Evolutionary conservation across 2,113 vertebrate species (phyloP).

Genomic region (Ciconia boyciana): DNA sequence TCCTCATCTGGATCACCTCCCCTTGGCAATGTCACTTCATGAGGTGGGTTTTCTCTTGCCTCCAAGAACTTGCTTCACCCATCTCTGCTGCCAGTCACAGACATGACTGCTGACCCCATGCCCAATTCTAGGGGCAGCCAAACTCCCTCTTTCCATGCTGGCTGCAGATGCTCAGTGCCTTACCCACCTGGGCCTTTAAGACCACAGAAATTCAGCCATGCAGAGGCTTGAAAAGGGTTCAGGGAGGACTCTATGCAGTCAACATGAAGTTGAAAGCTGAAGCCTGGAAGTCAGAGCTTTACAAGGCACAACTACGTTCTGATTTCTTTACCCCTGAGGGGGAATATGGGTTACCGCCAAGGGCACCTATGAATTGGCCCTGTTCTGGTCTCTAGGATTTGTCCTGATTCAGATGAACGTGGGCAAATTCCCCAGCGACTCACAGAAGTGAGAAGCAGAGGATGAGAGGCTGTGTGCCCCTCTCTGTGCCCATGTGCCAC

Average conservation of each 20-base stretch:
- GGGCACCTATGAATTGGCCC: constrained; percentile 25
- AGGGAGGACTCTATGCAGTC: background rate
- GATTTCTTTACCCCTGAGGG: constrained; percentile 20
- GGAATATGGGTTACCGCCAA: constrained; percentile 39
- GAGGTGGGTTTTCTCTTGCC: background rate
- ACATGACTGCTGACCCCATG: fast-evolving
- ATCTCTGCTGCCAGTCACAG: background rate
- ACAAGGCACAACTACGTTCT: background rate
- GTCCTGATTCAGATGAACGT: constrained; percentile 29
- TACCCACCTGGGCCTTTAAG: background rate
- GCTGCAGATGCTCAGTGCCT: background rate
- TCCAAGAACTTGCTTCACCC: background rate
- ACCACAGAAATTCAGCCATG: background rate
- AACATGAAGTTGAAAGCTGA: background rate
- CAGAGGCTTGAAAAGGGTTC: background rate
- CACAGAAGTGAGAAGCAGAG: background rate
- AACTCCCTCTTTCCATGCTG: background rate
- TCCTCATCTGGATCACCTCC: background rate
- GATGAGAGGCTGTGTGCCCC: background rate
- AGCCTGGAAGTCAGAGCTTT: background rate
- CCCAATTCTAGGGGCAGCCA: background rate
- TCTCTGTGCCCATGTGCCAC: background rate
- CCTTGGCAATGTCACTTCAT: background rate
- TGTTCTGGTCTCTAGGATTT: constrained; percentile 25
- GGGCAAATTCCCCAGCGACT: background rate